A percentile compares a stretch with the other conserved stretches of the same genome.
Conservation (phyloP, 2,888 invertebrate genomes). For the Zygaena filipendulae region DNA sequence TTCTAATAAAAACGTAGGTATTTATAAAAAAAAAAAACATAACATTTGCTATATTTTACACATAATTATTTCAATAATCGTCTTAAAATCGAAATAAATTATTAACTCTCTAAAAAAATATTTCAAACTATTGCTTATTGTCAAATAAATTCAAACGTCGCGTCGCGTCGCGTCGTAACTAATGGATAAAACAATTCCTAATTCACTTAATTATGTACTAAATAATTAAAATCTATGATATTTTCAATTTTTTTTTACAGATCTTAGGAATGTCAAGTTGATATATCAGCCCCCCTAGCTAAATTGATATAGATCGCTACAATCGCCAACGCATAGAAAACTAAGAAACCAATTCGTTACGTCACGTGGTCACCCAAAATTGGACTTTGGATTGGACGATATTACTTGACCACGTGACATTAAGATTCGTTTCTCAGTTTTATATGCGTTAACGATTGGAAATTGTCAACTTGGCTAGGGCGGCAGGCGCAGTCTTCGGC, state of each 20-base stretch:
- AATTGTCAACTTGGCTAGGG: no score
- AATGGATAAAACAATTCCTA: constrained; percentile 33
- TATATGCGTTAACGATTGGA: no score
- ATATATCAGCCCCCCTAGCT: no score
- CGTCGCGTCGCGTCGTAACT: constrained; percentile 2
- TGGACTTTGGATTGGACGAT: no score
- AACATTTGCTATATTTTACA: constrained; percentile 62
- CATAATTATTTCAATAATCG: no score
- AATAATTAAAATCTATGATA: constrained; percentile 28
- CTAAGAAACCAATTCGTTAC: no score
- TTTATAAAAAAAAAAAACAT: constrained; percentile 64
- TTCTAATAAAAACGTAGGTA: constrained; percentile 50
- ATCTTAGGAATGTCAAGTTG: constrained; percentile 14
- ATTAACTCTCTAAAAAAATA: constrained; percentile 52
- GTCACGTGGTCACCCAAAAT: no score
- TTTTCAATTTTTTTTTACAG: constrained; percentile 32
- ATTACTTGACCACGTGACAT: no score
- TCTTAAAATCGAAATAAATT: constrained; percentile 66
- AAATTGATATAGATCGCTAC: no score
- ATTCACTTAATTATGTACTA: constrained; percentile 43
- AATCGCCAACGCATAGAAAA: no score
- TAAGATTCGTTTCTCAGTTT: no score
- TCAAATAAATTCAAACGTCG: constrained; percentile 53
- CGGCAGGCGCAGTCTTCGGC: no score
- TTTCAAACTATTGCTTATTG: constrained; percentile 61